These are phyloP conservation scores for Bos javanicus DNA, from an alignment of 2,113 vertebrate species.

Conservation along the genomic window DNA sequence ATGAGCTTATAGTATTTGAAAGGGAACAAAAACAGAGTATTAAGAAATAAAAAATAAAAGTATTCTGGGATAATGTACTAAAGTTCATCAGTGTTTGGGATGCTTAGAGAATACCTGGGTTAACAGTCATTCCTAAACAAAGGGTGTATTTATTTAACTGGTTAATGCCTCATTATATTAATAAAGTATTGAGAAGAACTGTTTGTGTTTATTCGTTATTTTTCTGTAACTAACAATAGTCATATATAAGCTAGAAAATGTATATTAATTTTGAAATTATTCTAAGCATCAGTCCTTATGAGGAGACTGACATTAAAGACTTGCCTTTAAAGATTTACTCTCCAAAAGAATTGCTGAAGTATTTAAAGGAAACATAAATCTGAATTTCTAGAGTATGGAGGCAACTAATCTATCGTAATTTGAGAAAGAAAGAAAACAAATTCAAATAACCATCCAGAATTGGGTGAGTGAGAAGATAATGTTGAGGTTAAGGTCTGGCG, in stretches of 20 bases:
- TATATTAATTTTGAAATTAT: constrained; percentile 22
- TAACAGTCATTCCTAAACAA: not conserved
- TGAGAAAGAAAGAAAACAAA: not conserved
- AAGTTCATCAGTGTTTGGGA: not conserved
- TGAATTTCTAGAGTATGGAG: not conserved
- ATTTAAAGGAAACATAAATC: constrained; percentile 14
- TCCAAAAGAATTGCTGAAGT: not conserved
- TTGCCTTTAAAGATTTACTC: not conserved
- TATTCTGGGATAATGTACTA: not conserved
- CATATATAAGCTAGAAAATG: not conserved
- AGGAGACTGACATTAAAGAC: not conserved
- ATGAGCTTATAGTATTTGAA: not conserved
- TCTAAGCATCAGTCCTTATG: not conserved
- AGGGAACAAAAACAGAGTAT: not conserved
- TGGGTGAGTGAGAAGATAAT: not conserved
- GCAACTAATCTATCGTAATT: not conserved
- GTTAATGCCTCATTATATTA: not conserved
- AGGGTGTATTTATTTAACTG: not conserved
- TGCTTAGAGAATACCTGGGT: not conserved
- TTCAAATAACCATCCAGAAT: not conserved
- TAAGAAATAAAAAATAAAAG: not conserved
- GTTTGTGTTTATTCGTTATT: not conserved
- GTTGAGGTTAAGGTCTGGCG: not conserved
- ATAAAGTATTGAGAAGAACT: not conserved
- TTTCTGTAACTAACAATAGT: not conserved